Conservation (phyloP, 2,888 invertebrate genomes). For the Acleris sparsana region DNA sequence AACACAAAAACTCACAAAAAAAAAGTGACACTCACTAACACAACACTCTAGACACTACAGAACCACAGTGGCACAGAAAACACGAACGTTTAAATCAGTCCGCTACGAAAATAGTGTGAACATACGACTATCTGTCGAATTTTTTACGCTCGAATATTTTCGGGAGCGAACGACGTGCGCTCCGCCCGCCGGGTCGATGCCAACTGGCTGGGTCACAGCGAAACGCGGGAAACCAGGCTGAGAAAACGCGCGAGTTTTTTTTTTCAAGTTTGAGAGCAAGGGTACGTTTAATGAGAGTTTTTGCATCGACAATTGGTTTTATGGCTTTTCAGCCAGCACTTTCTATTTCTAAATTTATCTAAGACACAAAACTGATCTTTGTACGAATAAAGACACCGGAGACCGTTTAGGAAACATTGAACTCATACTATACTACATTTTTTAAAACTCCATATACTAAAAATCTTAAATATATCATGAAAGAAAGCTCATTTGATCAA, state of each 20-base stretch:
- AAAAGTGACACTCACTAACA: conserved; percentile 29
- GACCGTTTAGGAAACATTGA: too few relatives aligned
- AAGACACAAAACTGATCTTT: too few relatives aligned
- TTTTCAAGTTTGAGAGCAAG: conserved; percentile 22
- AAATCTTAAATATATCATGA: too few relatives aligned
- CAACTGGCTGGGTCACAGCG: conserved; percentile 28
- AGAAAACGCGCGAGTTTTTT: conserved; percentile 30
- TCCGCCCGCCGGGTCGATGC: conserved; percentile 5
- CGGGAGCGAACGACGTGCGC: conserved; percentile 19
- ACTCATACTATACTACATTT: too few relatives aligned
- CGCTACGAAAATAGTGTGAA: conserved; percentile 32
- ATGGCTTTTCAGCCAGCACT: not conserved
- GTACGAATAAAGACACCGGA: too few relatives aligned
- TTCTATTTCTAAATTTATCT: too few relatives aligned
- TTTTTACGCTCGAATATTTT: conserved; percentile 28
- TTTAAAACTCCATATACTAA: too few relatives aligned
- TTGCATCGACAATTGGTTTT: not conserved
- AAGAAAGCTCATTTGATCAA: too few relatives aligned
- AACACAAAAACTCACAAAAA: conserved; percentile 21
- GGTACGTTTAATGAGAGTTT: conserved; percentile 20
- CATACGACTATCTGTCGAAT: conserved; percentile 27
- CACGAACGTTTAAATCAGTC: conserved; percentile 21
- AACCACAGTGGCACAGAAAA: conserved; percentile 19
- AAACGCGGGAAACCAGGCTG: conserved; percentile 34
- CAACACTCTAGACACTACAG: conserved; percentile 23